phyloP scores from a whole-genome alignment of 2,888 invertebrate species.

The Schrankia costaestrigalis region DNA sequence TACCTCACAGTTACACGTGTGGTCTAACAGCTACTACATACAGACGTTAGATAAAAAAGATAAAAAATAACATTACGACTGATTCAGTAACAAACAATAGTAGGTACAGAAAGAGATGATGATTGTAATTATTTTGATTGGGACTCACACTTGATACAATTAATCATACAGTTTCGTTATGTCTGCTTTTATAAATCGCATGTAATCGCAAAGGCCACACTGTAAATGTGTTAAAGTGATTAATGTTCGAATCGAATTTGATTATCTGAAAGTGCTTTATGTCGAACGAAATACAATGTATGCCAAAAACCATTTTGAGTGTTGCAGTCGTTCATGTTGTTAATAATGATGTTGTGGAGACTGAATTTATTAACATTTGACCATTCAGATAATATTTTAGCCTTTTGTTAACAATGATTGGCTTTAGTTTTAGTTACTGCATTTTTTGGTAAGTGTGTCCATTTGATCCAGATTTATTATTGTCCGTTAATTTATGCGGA shows the following conservation, averaged over 20 bases:
- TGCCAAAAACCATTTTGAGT: slow-evolving; percentile 36
- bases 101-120: slow-evolving; percentile 30
- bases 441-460: too few relatives aligned
- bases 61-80: slow-evolving; percentile 13
- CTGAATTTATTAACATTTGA: slow-evolving; percentile 57
- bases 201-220: slow-evolving; percentile 58
- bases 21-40: slow-evolving; percentile 20
- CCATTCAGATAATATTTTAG: slow-evolving; percentile 35
- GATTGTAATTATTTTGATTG: slow-evolving; percentile 60
- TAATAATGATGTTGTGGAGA: slow-evolving; percentile 55
- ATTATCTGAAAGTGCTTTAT: slow-evolving; percentile 60
- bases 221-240: slow-evolving; percentile 73
- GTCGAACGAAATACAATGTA: slow-evolving; percentile 32
- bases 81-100: slow-evolving; percentile 24
- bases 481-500: slow-evolving; percentile 12
- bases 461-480: slow-evolving; percentile 7
- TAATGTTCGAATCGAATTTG: slow-evolving; percentile 70
- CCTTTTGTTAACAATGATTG: slow-evolving; percentile 29
- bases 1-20: too few relatives aligned
- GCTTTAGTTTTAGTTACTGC: too few relatives aligned
- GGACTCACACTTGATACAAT: slow-evolving; percentile 49
- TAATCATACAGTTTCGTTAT: slow-evolving; percentile 62
- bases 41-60: slow-evolving; percentile 22
- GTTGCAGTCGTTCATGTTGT: slow-evolving; percentile 33
- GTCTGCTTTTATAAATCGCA: slow-evolving; percentile 58